A percentile compares a stretch with the other conserved stretches of the same genome.
Conservation (phyloP, 2,113 vertebrate genomes). For the Pampusana beccarii region DNA sequence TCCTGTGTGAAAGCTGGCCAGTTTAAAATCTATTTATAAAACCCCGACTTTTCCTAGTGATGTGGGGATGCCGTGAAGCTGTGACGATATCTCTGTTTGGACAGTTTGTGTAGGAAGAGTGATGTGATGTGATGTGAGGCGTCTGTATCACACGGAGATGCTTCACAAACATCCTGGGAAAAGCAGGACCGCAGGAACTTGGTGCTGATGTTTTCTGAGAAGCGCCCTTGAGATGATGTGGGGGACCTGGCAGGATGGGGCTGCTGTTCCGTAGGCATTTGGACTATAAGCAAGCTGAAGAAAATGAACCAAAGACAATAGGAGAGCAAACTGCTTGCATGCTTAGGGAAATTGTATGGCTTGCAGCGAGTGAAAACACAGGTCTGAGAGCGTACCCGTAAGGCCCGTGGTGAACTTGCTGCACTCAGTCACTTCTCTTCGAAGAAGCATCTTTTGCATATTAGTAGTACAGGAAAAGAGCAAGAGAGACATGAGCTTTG, state of each 20-base stretch:
- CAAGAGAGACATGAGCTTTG: neutral
- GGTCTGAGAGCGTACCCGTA: neutral
- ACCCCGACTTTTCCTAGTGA: neutral
- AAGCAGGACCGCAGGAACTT: neutral
- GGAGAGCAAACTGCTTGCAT: neutral
- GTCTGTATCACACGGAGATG: neutral
- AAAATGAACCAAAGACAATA: neutral
- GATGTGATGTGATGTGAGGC: neutral
- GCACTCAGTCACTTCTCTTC: neutral
- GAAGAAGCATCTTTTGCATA: neutral
- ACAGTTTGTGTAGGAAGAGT: neutral
- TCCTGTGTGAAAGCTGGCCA: neutral
- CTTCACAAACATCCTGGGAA: neutral
- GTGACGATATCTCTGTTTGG: neutral
- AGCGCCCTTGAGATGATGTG: neutral
- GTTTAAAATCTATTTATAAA: neutral
- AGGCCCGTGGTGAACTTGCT: neutral
- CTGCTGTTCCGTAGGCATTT: neutral
- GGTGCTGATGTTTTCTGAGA: neutral
- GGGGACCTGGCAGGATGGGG: neutral
- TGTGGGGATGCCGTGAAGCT: rapidly evolving
- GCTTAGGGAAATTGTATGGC: neutral
- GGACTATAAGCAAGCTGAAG: neutral
- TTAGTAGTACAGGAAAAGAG: neutral
- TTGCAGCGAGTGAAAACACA: neutral